Evolutionary conservation across 1,140 invertebrate genomes (phyloP).

Genomic region (Acromyrmex charruanus): DNA sequence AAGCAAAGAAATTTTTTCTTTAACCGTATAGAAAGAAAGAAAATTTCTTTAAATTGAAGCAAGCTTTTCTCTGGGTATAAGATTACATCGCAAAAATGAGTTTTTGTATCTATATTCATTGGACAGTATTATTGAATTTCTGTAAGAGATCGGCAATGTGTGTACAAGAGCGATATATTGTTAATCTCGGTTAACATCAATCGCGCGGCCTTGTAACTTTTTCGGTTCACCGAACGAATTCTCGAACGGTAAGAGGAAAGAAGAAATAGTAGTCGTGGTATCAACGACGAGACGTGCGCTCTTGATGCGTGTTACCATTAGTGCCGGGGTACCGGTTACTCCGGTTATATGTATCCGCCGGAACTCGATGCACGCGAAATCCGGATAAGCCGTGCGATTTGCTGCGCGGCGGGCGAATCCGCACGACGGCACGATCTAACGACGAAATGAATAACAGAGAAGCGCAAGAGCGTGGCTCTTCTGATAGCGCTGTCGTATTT

Average conservation of each 20-base stretch:
- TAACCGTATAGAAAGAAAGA: too few species aligned
- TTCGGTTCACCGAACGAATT: neutral
- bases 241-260: neutral
- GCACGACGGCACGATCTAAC: slow-evolving; percentile 61
- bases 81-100: too few species aligned
- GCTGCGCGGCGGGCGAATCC: slow-evolving; percentile 34
- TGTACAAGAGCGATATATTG: neutral
- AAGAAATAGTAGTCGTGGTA: neutral
- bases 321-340: slow-evolving; percentile 52
- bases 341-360: slow-evolving; percentile 3
- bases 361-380: slow-evolving; percentile 41
- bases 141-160: neutral
- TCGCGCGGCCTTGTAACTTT: neutral
- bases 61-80: too few species aligned
- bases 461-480: neutral
- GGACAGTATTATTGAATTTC: too few species aligned
- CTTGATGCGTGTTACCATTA: slow-evolving; percentile 71
- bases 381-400: slow-evolving; percentile 66
- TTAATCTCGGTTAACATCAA: slow-evolving; percentile 15
- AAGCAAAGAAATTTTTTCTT: too few species aligned
- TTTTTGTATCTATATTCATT: too few species aligned
- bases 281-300: slow-evolving; percentile 1
- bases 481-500: slow-evolving; percentile 65
- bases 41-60: too few species aligned
- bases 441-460: slow-evolving; percentile 60